Conservation (phyloP, 1,140 invertebrate genomes). For the Heliconius nattereri region DNA sequence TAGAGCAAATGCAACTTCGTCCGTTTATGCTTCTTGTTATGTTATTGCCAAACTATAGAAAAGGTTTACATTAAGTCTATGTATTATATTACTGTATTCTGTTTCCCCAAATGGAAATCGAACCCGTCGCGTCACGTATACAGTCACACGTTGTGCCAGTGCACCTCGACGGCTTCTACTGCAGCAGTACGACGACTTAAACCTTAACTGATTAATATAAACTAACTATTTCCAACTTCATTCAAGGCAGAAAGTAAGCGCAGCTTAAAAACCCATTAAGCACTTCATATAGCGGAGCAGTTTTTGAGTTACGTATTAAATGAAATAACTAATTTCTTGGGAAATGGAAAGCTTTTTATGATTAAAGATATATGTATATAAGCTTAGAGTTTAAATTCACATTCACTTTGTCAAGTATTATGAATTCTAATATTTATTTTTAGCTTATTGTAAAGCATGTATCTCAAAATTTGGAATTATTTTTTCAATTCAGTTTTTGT, state of each 20-base stretch:
- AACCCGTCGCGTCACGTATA: too few relatives aligned
- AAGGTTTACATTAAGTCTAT: too few relatives aligned
- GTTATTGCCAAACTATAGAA: too few relatives aligned
- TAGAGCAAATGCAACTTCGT: too few relatives aligned
- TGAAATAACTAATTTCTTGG: conserved; percentile 17
- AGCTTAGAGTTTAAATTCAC: background rate
- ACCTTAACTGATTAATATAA: conserved; percentile 10
- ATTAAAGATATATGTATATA: background rate
- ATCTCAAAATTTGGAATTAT: background rate
- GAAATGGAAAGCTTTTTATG: background rate
- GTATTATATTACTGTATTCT: too few relatives aligned
- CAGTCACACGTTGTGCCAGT: too few relatives aligned
- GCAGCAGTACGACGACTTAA: background rate
- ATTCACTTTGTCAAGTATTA: background rate
- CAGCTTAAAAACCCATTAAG: conserved; percentile 42
- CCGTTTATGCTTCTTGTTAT: too few relatives aligned
- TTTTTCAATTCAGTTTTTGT: too few relatives aligned
- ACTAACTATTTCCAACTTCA: conserved; percentile 1
- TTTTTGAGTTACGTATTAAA: conserved; percentile 32
- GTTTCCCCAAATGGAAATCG: too few relatives aligned
- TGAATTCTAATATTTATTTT: background rate
- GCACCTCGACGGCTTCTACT: background rate
- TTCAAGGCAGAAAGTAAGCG: background rate
- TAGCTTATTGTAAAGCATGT: background rate
- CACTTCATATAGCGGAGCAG: conserved; percentile 43